phyloP scores from a whole-genome alignment of 2,797 vertebrate species.

The Cyprinodon diabolis region DNA sequence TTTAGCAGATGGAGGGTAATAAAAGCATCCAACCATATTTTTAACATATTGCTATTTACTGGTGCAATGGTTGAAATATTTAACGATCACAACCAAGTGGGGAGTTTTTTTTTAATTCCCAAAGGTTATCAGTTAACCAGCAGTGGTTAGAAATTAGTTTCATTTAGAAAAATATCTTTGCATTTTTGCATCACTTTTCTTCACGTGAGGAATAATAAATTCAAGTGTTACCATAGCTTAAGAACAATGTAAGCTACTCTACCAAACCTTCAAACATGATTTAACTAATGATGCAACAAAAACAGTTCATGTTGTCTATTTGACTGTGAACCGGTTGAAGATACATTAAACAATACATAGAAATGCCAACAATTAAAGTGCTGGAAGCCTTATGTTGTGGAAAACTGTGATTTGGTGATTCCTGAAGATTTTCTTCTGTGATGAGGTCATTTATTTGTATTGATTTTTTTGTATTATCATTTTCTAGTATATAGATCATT shows the following conservation, averaged over 20 bases:
- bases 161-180: not conserved
- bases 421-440: not conserved
- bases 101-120: not conserved
- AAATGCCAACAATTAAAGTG: too few species aligned
- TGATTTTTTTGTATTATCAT: not conserved
- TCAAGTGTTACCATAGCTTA: not conserved
- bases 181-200: not conserved
- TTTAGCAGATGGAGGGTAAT: not conserved
- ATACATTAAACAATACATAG: not conserved
- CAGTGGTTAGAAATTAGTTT: not conserved
- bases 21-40: not conserved
- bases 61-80: not conserved
- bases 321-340: not conserved
- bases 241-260: not conserved
- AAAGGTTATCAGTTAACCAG: not conserved
- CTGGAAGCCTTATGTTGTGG: not conserved
- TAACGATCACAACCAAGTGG: not conserved
- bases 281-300: not conserved
- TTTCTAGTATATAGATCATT: not conserved
- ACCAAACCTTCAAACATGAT: not conserved
- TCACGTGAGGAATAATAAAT: not conserved
- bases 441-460: not conserved
- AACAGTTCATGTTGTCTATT: not conserved
- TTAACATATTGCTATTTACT: not conserved
- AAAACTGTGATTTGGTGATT: not conserved